Conservation (phyloP, 2,797 vertebrate species). For the Miichthys miiuy region DNA sequence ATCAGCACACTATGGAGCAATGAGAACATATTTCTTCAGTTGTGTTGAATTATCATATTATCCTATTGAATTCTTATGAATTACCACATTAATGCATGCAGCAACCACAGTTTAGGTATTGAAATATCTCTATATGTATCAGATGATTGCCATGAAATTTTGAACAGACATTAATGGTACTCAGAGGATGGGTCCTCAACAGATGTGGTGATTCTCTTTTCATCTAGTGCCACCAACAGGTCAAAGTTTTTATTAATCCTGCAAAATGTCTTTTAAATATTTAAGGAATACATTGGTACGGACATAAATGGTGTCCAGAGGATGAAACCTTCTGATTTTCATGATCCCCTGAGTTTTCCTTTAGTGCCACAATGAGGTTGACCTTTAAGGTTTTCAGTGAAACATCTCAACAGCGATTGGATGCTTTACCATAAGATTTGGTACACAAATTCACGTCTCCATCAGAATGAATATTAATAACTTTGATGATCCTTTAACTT, state of each 20-base stretch:
- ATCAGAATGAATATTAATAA: no score
- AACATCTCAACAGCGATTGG: background rate
- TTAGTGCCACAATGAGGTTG: background rate
- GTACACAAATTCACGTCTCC: background rate
- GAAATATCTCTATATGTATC: background rate
- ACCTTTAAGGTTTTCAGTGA: slow-evolving; percentile 5
- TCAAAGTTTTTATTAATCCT: background rate
- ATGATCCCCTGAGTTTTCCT: background rate
- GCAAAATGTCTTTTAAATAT: background rate
- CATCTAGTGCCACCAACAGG: background rate
- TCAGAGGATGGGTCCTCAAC: background rate
- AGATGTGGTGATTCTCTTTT: background rate
- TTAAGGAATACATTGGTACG: no score
- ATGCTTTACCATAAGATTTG: background rate
- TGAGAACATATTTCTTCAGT: slow-evolving; percentile 25
- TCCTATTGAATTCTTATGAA: background rate
- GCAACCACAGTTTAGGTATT: slow-evolving; percentile 1
- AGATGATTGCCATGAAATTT: background rate
- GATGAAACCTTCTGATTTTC: background rate
- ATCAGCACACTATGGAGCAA: slow-evolving; percentile 3
- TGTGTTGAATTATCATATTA: slow-evolving; percentile 22
- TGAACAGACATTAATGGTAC: background rate
- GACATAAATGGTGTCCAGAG: background rate
- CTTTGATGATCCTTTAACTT: background rate
- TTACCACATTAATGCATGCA: slow-evolving; percentile 8